These are phyloP conservation scores for Xestoiulus laeticollis DNA, from an alignment of 2,888 invertebrate species.

Conservation along the genomic window DNA sequence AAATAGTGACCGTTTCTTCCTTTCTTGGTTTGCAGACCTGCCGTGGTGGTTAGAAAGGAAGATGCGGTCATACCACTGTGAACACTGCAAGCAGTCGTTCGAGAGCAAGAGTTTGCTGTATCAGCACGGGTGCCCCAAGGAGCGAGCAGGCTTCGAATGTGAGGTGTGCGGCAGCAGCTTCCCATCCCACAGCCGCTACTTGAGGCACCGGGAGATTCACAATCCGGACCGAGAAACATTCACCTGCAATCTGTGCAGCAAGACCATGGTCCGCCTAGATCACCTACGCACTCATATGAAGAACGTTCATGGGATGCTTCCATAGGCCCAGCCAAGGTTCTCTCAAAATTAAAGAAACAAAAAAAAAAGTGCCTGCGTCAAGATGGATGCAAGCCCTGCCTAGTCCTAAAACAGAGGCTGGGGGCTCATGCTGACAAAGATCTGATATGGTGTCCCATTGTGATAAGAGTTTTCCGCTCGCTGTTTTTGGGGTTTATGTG, in stretches of 20 bases:
- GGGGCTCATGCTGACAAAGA: background rate
- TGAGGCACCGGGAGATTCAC: constrained; percentile 56
- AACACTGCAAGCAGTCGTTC: constrained; percentile 56
- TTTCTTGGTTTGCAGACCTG: constrained; percentile 56
- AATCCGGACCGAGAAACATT: constrained; percentile 55
- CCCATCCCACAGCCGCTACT: constrained; percentile 56
- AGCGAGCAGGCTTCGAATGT: constrained; percentile 55
- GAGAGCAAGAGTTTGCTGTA: constrained; percentile 55
- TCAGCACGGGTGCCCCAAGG: constrained; percentile 56
- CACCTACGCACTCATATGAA: constrained; percentile 55
- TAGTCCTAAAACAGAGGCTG: background rate
- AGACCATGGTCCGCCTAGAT: constrained; percentile 56
- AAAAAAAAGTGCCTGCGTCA: background rate
- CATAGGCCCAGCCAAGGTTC: background rate
- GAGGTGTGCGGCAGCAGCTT: constrained; percentile 56
- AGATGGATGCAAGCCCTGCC: background rate
- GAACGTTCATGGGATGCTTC: constrained; percentile 53
- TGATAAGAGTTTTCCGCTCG: background rate
- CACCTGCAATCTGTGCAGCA: constrained; percentile 55
- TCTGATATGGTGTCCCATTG: background rate
- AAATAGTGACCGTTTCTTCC: constrained; percentile 54
- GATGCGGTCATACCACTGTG: constrained; percentile 56
- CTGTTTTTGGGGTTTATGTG: background rate
- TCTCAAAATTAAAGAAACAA: background rate
- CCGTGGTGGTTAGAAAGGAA: constrained; percentile 56